Evolutionary conservation across 2,113 vertebrate species (phyloP), one percentile per base, ranked within the genome.

Genomic region (Taurulus bubalis): DNA sequence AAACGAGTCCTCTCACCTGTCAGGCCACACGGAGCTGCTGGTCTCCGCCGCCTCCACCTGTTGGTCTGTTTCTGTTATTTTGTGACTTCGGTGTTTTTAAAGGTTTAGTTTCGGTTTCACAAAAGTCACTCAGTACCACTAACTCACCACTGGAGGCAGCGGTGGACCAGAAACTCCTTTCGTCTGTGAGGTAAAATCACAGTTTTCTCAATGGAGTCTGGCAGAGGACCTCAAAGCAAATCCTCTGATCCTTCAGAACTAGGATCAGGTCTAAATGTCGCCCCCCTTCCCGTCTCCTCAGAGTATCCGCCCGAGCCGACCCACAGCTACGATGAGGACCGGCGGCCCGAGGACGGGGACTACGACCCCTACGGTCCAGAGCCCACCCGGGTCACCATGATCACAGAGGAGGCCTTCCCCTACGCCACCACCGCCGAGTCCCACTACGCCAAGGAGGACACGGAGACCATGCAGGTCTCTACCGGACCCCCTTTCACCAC

Each of bases 381-480:
- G 15, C 90, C 91, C 69, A 89, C 90, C 3, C 56, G 66, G 30
- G 92, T 95, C 62, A 95, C 93, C 77, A 95, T 96, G 94, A 91
- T 95, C 69, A 95, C 95, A 0, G 94, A 93, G 79, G 93, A 95
- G 38, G 51, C 77, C 14, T 92, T 91, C 79, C 90, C 91, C 2
- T 95, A 93, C n/a, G 65, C 82, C 63, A 87, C 91, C 75, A 91
- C 91, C 20, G 78, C 89, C 1, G 91, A 95, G 78, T 91, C 94
- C 22, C 94, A 94, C 90, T 94, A 95, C 28, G 95, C 92, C 64
- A 93, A 94, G 77, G 91, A 94, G 79, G 93, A 94, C 87, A 93
- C 72, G 4, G 88, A 94, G 76, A 94, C 85, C 8, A 92, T 93
- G 66, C 86, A 91, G 36, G 36, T 38, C 36, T 38, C 8, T 38